Base-by-base conservation (phyloP, 2,888 invertebrate species). In the Protula sp. region DNA sequence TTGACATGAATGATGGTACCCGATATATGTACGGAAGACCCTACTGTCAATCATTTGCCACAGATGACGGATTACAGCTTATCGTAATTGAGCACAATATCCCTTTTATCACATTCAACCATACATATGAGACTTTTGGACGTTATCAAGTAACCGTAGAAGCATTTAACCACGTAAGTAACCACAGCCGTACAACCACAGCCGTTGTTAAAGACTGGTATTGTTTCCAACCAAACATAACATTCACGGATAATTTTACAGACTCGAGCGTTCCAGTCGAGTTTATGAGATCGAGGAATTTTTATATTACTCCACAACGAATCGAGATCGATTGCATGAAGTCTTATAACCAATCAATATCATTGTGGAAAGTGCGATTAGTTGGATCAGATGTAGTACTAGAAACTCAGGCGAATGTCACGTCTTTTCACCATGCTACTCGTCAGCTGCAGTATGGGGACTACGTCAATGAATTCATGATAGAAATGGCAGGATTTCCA, bases 91-190 rank as follows among this genome's bases (percentile, higher is more conserved):
- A 19, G 5, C 5, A n/a, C 5, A 22, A 9, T n/a, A 5, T 22
- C 19, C 5, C 24, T 5, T 5, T n/a, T 22, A 5, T 50, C 24
- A 26, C 24, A 24, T 4, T n/a, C 9, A 50, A 50, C 5, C 24
- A 50, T 24, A 50, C 50, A 24, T 50, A 50, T 50, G 19, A 50
- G 24, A 24, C 50, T 22, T 50, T 5, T 5, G 50, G 24, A 5
- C 14, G 5, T 5, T 22, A n/a, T 26, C 14, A 9, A 9, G 50
- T 50, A 5, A 50, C 50, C 24, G 50, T 50, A 5, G 24, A 50
- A 19, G 50, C 50, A 5, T 50, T 50, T 50, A 50, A 50, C 24
- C 50, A 50, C 24, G 50, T 50, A 5, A 50, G 50, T 26, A 50
- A 50, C 24, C 22, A 50, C 50, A 50, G 22, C 24, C 50, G 14